phyloP scores from a whole-genome alignment of 2,113 vertebrate species.

The Apus apus region DNA sequence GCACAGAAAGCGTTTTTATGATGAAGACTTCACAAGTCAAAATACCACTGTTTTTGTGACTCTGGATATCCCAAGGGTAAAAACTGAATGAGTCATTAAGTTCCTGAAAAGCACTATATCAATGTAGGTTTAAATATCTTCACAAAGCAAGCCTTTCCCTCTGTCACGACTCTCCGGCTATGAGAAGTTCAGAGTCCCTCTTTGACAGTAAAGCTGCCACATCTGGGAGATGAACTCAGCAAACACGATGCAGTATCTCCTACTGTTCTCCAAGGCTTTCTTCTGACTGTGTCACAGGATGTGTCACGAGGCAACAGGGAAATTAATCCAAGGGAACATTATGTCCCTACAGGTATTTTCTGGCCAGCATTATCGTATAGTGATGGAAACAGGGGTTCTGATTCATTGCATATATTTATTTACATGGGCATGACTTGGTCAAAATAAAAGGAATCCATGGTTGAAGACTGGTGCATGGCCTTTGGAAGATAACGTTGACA shows the following conservation, averaged over 20 bases:
- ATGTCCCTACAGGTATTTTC: neutral
- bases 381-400: neutral
- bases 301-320: neutral
- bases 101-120: constrained; percentile 49
- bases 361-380: neutral
- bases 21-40: constrained; percentile 55
- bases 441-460: neutral
- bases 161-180: neutral
- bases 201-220: neutral
- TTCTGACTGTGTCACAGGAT: neutral
- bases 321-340: neutral
- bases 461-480: neutral
- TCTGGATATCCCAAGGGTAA: constrained; percentile 54
- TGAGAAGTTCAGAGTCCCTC: neutral
- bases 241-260: neutral
- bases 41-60: constrained; percentile 62
- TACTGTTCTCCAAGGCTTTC: neutral
- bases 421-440: neutral
- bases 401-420: neutral
- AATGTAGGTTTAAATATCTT: constrained; percentile 30
- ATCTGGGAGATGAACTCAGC: neutral
- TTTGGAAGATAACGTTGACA: neutral
- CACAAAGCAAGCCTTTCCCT: neutral
- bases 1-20: constrained; percentile 43
- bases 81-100: constrained; percentile 68